Base-by-base conservation (phyloP, 2,113 vertebrate genomes). In the Capra hircus region DNA sequence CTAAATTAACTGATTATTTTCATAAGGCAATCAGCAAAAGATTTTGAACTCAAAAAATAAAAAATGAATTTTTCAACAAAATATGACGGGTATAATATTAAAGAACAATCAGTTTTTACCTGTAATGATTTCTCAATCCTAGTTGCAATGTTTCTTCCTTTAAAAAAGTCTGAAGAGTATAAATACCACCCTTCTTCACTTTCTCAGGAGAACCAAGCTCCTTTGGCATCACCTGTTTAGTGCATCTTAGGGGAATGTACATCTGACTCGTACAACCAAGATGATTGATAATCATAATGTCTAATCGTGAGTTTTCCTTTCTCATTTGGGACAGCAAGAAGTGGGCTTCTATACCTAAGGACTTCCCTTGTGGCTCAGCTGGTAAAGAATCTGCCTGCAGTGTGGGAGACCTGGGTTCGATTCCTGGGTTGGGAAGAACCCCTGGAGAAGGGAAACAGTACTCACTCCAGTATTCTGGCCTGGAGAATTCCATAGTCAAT, bases 1-100 rank as follows among this genome's bases (percentile, higher is more conserved):
- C 43, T 88, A 67, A 16, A 84, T 94, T 43, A 77, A 84, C 27
- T 96, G 23, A 80, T 78, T 81, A 60, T 96, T 95, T 94, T 94
- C 45, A 74, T 94, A 80, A 95, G 50, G 40, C 3, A 86, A 11
- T n/a, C 82, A 88, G 10, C 17, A 6, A 93, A 95, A 92, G 55
- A 64, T 57, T 77, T 96, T 90, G n/a, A 53, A 84, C 14, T 90
- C 27, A 85, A 52, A 50, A 94, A 74, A 78, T 74, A 3, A 77
- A 94, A 90, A 94, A 71, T 60, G n/a, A 59, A 1, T 15, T 91
- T 94, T 94, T 62, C 13, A 43, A 83, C 23, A 94, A 90, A 94
- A 15, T 10, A 13, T 93, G 53, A 8, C 50, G 74, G 81, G 90
- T 36, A 50, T 82, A 87, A 87, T 77, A 93, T 83, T 93, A 96